phyloP scores from a whole-genome alignment of 2,888 invertebrate species.

The Ichneumoninae sp. region DNA sequence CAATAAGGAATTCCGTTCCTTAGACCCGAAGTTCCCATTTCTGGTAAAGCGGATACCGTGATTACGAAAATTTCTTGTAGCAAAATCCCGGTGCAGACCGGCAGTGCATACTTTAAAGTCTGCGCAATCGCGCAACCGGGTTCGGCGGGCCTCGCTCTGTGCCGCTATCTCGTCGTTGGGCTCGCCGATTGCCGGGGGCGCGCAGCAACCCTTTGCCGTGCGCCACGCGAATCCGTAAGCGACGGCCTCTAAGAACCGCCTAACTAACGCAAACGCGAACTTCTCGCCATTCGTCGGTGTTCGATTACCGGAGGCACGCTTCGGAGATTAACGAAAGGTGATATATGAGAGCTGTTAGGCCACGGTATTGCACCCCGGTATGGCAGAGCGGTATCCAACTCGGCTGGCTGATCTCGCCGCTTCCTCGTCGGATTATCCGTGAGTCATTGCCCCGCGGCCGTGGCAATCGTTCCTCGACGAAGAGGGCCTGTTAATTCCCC shows the following conservation, averaged over 20 bases:
- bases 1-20: no score
- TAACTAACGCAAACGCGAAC: slow-evolving; percentile 53
- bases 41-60: not conserved
- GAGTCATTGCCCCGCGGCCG: slow-evolving; percentile 60
- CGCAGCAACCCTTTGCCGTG: slow-evolving; percentile 33
- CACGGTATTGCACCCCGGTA: slow-evolving; percentile 22
- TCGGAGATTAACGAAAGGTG: slow-evolving; percentile 64
- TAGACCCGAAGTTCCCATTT: no score
- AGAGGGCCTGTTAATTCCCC: slow-evolving; percentile 58
- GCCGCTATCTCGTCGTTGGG: slow-evolving; percentile 27
- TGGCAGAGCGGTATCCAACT: slow-evolving; percentile 34
- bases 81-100: not conserved
- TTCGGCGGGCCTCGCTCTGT: not conserved
- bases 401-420: slow-evolving; percentile 41
- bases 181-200: slow-evolving; percentile 28
- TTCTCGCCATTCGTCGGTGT: slow-evolving; percentile 66
- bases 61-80: not conserved
- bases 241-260: slow-evolving; percentile 14
- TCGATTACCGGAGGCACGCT: slow-evolving; percentile 64
- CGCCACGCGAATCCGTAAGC: slow-evolving; percentile 56
- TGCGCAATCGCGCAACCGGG: not conserved
- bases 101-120: slow-evolving; percentile 12
- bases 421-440: slow-evolving; percentile 62
- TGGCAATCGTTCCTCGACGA: slow-evolving; percentile 51
- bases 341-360: slow-evolving; percentile 52